phyloP scores from a whole-genome alignment of 2,797 vertebrate genomes.

The Ibycter americanus region DNA sequence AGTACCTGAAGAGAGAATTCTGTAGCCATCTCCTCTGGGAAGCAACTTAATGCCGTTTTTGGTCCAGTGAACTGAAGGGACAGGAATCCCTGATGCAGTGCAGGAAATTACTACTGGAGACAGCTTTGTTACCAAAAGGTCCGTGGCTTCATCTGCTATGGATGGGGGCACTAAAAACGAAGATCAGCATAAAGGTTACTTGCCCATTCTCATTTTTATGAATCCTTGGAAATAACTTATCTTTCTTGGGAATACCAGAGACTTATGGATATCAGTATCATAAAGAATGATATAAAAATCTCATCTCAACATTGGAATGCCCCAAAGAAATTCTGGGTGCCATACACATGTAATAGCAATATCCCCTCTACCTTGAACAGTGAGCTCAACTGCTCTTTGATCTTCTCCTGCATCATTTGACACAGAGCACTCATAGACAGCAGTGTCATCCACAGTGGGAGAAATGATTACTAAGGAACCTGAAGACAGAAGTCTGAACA shows the following conservation, averaged over 20 bases:
- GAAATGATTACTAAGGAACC: constrained; percentile 94
- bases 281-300: background rate
- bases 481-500: constrained; percentile 88
- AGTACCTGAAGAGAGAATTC: constrained; percentile 87
- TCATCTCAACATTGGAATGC: background rate
- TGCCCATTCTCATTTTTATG: background rate
- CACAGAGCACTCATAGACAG: constrained; percentile 86
- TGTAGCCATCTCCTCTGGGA: constrained; percentile 83
- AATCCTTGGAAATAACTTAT: background rate
- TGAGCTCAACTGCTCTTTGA: constrained; percentile 83
- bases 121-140: constrained; percentile 86
- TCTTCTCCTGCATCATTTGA: constrained; percentile 90
- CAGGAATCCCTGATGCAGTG: constrained; percentile 87
- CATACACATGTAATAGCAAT: background rate
- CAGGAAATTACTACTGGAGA: constrained; percentile 89
- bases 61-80: constrained; percentile 88
- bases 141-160: constrained; percentile 91
- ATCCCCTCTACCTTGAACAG: constrained; percentile 85
- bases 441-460: constrained; percentile 92
- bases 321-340: background rate
- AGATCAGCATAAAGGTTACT: background rate
- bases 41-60: constrained; percentile 88
- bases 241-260: background rate
- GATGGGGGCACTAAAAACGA: constrained; percentile 88
- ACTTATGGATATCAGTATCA: background rate